Percentiles rank a stretch among this genome's conserved stretches.
phyloP scores from a whole-genome alignment of 2,797 vertebrate genomes.

The Austrolebias charrua region DNA sequence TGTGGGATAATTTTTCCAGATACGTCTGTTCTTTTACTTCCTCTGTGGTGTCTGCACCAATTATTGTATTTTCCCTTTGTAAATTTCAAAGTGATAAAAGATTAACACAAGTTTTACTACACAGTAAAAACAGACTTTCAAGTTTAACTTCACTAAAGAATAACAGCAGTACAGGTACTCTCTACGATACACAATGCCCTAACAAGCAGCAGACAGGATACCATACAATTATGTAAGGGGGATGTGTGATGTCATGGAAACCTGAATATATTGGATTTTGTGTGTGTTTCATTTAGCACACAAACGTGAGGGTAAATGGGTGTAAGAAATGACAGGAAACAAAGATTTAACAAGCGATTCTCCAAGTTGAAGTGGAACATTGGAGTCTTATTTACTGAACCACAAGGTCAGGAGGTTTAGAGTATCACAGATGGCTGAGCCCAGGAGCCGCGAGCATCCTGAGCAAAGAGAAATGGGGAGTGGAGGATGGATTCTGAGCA shows the following conservation, averaged over 20 bases:
- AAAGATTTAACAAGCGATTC: slow-evolving; percentile 34
- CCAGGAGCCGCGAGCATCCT: slow-evolving; percentile 49
- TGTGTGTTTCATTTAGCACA: slow-evolving; percentile 15
- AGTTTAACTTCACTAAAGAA: background rate
- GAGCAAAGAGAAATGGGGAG: slow-evolving; percentile 35
- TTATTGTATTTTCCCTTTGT: slow-evolving; percentile 8
- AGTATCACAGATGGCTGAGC: slow-evolving; percentile 64
- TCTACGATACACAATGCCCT: background rate
- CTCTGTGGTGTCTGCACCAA: background rate
- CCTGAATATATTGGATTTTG: slow-evolving; percentile 2
- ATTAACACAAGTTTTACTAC: background rate
- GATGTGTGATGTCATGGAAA: slow-evolving; percentile 35
- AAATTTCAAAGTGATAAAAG: slow-evolving; percentile 12
- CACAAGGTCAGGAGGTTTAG: slow-evolving; percentile 62
- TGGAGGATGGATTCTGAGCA: slow-evolving; percentile 45
- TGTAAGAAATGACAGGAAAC: slow-evolving; percentile 27
- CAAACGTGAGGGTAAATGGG: slow-evolving; percentile 9
- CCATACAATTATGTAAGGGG: slow-evolving; percentile 22
- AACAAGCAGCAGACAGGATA: slow-evolving; percentile 4
- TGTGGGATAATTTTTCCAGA: slow-evolving; percentile 43
- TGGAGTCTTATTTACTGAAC: slow-evolving; percentile 54
- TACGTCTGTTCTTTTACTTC: slow-evolving; percentile 24
- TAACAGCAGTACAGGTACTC: background rate
- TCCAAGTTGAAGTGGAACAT: slow-evolving; percentile 38
- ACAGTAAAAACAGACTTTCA: background rate